phyloP scores from a whole-genome alignment of 2,888 invertebrate species.

The Drosophila birchii region DNA sequence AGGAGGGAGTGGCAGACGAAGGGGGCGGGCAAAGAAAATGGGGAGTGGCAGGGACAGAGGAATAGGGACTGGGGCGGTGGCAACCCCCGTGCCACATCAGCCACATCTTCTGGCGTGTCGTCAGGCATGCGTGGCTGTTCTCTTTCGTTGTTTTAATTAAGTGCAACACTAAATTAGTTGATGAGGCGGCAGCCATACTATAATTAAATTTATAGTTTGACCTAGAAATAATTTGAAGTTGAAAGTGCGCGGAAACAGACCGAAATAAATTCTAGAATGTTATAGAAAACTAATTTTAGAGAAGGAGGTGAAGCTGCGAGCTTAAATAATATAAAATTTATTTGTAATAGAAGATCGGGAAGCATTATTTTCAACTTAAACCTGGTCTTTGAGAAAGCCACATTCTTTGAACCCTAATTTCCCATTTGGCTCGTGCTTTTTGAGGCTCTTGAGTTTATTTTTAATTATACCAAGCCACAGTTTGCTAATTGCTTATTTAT shows the following conservation, averaged over 20 bases:
- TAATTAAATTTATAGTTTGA: constrained; percentile 72
- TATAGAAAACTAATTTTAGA: constrained; percentile 20
- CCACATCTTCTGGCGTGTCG: constrained; percentile 51
- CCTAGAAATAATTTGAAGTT: constrained; percentile 73
- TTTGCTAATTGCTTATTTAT: constrained; percentile 44
- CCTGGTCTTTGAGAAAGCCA: neutral
- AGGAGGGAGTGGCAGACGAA: constrained; percentile 1
- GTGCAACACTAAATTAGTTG: constrained; percentile 80
- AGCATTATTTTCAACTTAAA: neutral
- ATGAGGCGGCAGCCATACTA: constrained; percentile 50
- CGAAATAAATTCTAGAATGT: constrained; percentile 14
- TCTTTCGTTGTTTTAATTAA: constrained; percentile 73
- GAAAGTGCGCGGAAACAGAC: constrained; percentile 42
- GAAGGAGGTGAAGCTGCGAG: neutral
- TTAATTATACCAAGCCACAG: constrained; percentile 31
- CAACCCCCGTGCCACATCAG: constrained; percentile 48
- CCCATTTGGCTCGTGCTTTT: constrained; percentile 32
- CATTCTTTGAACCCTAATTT: neutral
- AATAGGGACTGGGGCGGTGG: constrained; percentile 6
- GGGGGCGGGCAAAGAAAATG: constrained; percentile 16
- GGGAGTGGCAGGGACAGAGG: constrained; percentile 29
- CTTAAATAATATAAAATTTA: neutral
- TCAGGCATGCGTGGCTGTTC: constrained; percentile 53
- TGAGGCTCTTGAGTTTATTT: neutral
- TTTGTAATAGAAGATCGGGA: neutral